Evolutionary conservation across 1,140 invertebrate species (phyloP), one percentile per base, ranked within the genome.

Genomic region (Nebria ingens): DNA sequence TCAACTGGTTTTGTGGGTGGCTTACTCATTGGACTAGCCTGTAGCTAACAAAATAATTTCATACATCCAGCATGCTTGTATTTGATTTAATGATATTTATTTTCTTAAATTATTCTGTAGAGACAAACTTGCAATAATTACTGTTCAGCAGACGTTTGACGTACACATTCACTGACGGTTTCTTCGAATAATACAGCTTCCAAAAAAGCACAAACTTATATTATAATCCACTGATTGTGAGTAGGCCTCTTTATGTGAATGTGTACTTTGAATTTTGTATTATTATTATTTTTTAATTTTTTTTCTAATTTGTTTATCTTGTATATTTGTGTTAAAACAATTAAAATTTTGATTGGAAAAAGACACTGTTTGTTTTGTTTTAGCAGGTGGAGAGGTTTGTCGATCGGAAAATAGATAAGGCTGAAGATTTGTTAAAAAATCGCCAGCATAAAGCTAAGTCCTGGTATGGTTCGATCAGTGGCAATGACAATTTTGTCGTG

Each of bases 1-100:
- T 83, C 86, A 56, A 79, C 84, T 68, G 86, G 88, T 71, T 93
- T 90, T 79, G 74, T 83, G 71, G 89, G 88, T 69, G 90, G 90
- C 69, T 88, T 92, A 73, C 79, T 92, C 63, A 79, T 92, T 71
- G 88, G 88, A 62, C 74, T 89, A 68, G 84, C 85, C 52, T 83
- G 80, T 53, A 82, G 76, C 34, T 81, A 71, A 69, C 56, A 42
- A 56, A 21, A 57, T 22, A 19, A 59, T 52, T 29, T n/a, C n/a
- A 29, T 6, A 29, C 25, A 29, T 29, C 4, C 13, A 29, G 25
- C 25, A 29, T 29, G 25, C 25, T 29, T 6, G 13, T 13, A 29
- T 29, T 29, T 29, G 4, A 13, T 29, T 29, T 29, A 4, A 29
- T 29, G 13, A 6, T 29, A 29, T 42, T 59, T 52, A 40, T 49